Percentiles rank a stretch among this genome's conserved stretches.
These are phyloP conservation scores for Nysson spinosus DNA, from an alignment of 2,888 invertebrate genomes.

Conservation along the genomic window DNA sequence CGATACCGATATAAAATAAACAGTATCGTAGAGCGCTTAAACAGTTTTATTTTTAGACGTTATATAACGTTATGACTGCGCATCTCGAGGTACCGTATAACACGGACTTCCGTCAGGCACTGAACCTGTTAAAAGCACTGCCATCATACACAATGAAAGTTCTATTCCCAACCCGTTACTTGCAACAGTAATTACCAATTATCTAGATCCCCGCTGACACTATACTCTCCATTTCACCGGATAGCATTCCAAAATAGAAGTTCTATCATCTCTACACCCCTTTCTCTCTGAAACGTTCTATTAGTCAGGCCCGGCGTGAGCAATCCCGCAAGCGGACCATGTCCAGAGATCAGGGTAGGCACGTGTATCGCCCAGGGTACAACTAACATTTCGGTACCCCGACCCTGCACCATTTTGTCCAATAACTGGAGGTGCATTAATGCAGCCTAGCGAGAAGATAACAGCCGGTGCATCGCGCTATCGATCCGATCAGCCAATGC, in stretches of 20 bases:
- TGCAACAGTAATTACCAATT: neutral
- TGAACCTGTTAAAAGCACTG: too few species aligned
- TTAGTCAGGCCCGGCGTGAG: slow-evolving; percentile 22
- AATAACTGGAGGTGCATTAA: slow-evolving; percentile 71
- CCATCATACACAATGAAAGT: neutral
- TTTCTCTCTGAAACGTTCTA: slow-evolving; percentile 25
- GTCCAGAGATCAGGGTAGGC: slow-evolving; percentile 32
- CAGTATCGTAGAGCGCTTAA: too few species aligned
- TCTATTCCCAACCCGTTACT: neutral
- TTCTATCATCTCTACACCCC: slow-evolving; percentile 2
- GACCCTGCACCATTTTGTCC: slow-evolving; percentile 68
- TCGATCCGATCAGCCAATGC: slow-evolving; percentile 64
- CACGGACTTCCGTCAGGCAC: too few species aligned
- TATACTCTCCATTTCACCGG: neutral
- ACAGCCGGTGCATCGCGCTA: slow-evolving; percentile 63
- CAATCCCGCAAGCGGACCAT: slow-evolving; percentile 27
- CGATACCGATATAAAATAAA: too few species aligned
- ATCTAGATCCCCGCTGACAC: neutral
- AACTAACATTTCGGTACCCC: slow-evolving; percentile 31
- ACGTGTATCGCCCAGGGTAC: slow-evolving; percentile 25
- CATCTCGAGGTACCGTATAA: too few species aligned
- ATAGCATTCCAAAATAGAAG: neutral
- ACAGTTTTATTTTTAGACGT: too few species aligned
- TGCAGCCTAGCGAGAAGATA: slow-evolving; percentile 72
- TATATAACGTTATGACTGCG: too few species aligned